Evolutionary conservation across 2,797 vertebrate genomes (phyloP).

Genomic region (Heliangelus exortis): DNA sequence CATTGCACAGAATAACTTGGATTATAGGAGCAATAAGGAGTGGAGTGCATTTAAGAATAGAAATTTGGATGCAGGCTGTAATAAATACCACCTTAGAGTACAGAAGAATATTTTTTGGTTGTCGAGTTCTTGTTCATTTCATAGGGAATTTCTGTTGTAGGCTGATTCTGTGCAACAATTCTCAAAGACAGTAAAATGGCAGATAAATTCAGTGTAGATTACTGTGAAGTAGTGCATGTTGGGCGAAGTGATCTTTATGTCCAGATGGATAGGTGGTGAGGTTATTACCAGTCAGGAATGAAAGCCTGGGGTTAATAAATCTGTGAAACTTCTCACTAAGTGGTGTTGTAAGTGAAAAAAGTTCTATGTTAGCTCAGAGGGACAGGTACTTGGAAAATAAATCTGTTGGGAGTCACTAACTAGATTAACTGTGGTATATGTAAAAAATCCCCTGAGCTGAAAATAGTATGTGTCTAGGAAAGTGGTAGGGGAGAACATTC

Average conservation of each 20-base stretch:
- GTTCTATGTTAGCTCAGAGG: not conserved
- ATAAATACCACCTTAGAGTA: not conserved
- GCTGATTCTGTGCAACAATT: not conserved
- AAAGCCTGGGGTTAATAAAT: not conserved
- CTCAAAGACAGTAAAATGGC: not conserved
- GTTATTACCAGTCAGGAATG: not conserved
- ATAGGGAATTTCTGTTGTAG: not conserved
- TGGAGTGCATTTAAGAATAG: not conserved
- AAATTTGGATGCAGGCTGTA: not conserved
- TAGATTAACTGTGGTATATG: not conserved
- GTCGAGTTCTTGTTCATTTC: not conserved
- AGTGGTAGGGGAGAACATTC: not conserved
- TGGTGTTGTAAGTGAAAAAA: not conserved
- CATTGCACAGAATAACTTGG: not conserved
- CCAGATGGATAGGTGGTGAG: not conserved
- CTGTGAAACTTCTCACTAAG: not conserved
- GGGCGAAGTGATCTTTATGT: not conserved
- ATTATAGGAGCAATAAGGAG: not conserved
- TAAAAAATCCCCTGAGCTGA: not conserved
- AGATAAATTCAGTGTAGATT: not conserved
- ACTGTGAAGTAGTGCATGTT: not conserved
- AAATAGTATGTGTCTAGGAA: not conserved
- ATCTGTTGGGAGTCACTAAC: not conserved
- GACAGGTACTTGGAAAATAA: not conserved
- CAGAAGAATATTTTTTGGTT: rapidly evolving